Base-by-base conservation (phyloP, 2,888 invertebrate genomes). In the Erpobdella octoculata region DNA sequence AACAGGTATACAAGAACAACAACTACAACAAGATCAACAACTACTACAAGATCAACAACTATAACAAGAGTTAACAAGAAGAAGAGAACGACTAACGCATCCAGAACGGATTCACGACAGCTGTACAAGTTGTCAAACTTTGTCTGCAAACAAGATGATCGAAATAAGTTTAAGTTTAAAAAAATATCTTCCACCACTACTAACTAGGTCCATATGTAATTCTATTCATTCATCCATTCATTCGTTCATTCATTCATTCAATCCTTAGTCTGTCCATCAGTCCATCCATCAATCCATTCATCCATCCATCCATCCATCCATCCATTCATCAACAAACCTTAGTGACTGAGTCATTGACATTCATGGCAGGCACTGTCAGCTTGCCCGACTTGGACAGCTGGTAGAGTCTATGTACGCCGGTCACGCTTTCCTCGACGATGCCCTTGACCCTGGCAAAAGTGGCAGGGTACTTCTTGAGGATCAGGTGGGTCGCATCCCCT, bases 281-380 rank as follows among this genome's bases (percentile, higher is more conserved):
- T 3, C 46, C 2, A 46, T 21, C 46, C 2, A 46, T 46, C 18
- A 18, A n/a, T n/a, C n/a, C n/a, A n/a, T n/a, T n/a, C n/a, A n/a
- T n/a, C n/a, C n/a, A n/a, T n/a, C n/a, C n/a, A n/a, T n/a, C n/a
- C n/a, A n/a, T n/a, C n/a, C n/a, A n/a, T 46, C 21, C 2, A 46
- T 21, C 46, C 5, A 1, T 25, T 53, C 53, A 6, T n/a, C 53
- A 25, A 28, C 53, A 18, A 33, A 90, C 90, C 88, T 98, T 98
- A 37, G 98, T 98, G 15, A 99, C 98, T 3, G 96, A 93, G 84
- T 99, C 98, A 83, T 99, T 99, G 48, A 99, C 98, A 85, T 98
- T 99, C 80, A 99, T 93, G 33, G 96, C 92, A 58, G 98, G 96
- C 33, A 94, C 88, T 85, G 92, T 93, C 53, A 98, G 87, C 72